A percentile compares a stretch with the other conserved stretches of the same genome.
These are phyloP conservation scores for Stigmatopora argus DNA, from an alignment of 2,113 vertebrate species.

Conservation along the genomic window DNA sequence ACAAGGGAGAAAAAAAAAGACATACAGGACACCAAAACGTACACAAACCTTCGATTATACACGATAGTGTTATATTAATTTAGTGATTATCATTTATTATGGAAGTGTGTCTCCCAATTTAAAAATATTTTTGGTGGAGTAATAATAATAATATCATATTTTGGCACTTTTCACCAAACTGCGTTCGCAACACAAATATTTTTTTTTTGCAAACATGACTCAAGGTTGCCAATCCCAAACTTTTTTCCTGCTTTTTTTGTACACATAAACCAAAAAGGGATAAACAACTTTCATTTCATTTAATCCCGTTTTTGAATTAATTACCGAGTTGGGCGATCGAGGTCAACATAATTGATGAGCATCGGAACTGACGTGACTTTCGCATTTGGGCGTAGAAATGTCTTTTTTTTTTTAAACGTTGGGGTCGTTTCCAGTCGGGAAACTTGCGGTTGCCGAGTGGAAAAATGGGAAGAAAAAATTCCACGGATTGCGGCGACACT, in stretches of 20 bases:
- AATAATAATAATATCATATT: not conserved
- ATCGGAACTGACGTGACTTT: not conserved
- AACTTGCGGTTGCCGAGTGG: not conserved
- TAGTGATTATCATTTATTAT: not conserved
- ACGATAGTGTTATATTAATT: conserved; percentile 43
- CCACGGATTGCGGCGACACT: not conserved
- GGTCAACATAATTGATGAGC: too few relatives aligned
- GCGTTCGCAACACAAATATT: not conserved
- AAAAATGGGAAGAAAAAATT: not conserved
- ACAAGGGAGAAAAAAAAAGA: conserved; percentile 47
- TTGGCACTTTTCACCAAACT: not conserved
- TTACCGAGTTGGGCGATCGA: too few relatives aligned
- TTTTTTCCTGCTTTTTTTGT: not conserved
- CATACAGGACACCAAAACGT: conserved; percentile 16
- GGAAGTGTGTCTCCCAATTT: not conserved
- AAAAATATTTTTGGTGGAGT: not conserved
- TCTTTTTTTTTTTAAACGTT: not conserved
- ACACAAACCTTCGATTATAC: conserved; percentile 28
- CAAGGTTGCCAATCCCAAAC: not conserved
- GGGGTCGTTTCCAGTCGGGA: not conserved
- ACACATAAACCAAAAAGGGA: not conserved
- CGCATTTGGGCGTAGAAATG: not conserved
- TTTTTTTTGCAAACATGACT: not conserved
- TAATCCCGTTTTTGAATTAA: too few relatives aligned
- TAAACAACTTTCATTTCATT: not conserved